Evolutionary conservation across 1,140 invertebrate species (phyloP).

Genomic region (Caenorhabditis elegans): DNA sequence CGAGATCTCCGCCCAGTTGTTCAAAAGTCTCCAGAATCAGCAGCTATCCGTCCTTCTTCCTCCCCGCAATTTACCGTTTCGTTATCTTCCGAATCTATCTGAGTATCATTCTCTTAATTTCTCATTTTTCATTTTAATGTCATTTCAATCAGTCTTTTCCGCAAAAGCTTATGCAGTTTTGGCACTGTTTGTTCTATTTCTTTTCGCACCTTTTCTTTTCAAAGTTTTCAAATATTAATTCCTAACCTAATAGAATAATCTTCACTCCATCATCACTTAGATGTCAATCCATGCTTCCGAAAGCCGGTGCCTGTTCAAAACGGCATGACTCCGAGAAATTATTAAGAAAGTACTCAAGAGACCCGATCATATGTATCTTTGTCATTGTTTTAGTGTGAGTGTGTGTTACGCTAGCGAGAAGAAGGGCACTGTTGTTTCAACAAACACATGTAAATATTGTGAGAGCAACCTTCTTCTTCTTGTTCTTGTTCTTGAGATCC

Average conservation of each 20-base stretch:
- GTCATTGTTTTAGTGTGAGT: constrained; percentile 3
- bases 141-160: not conserved
- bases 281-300: no score
- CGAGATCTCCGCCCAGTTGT: not conserved
- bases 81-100: not conserved
- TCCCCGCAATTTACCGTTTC: not conserved
- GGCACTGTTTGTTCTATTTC: constrained; percentile 12
- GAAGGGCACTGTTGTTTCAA: constrained; percentile 1
- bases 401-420: not conserved
- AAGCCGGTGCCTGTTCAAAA: not conserved
- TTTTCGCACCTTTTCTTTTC: not conserved
- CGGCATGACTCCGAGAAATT: not conserved
- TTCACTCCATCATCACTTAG: no score
- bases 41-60: not conserved
- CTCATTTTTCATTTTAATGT: not conserved
- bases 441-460: not conserved
- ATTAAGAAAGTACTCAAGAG: not conserved
- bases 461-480: not conserved
- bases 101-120: not conserved
- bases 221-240: not conserved
- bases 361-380: constrained; percentile 1
- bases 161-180: constrained; percentile 15
- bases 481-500: not conserved
- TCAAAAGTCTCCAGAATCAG: not conserved
- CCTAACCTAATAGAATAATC: no score